phyloP scores from a whole-genome alignment of 35 echinoderm and acorn worm genomes.

The Chiridota heheva region DNA sequence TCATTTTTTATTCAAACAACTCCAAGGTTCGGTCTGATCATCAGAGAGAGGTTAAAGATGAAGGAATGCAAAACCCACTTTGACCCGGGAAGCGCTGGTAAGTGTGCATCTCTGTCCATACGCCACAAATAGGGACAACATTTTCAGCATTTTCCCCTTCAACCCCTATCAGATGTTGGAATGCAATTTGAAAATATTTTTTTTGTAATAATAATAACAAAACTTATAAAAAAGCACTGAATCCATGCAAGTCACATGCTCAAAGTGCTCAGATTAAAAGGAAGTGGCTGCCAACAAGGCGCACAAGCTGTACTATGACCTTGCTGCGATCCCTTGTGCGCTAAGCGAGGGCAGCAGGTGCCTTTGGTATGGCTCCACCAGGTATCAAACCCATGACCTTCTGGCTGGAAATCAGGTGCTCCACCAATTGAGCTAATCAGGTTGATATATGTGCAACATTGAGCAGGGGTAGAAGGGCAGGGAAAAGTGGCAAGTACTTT shows the following conservation, averaged over 20 bases:
- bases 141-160: not conserved
- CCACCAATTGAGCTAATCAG: no score
- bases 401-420: no score
- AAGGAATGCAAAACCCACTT: slow-evolving; percentile 4
- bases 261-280: not conserved
- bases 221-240: not conserved
- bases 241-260: slow-evolving; percentile 9
- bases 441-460: no score
- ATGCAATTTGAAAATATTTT: not conserved
- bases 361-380: no score
- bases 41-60: slow-evolving; percentile 15
- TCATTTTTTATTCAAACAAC: slow-evolving; percentile 17
- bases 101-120: no score
- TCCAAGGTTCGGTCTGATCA: slow-evolving; percentile 17
- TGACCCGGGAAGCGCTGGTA: slow-evolving; percentile 30
- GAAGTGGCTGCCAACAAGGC: not conserved
- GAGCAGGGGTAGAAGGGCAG: no score
- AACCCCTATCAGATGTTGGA: not conserved
- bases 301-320: no score
- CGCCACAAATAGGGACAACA: no score
- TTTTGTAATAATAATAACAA: not conserved
- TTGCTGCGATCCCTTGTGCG: no score
- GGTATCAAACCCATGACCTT: no score
- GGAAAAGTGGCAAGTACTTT: no score
- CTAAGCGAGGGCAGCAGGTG: no score